Percentiles rank a stretch among this genome's conserved stretches.
phyloP scores from a whole-genome alignment of 23 tunicate species.

The Trididemnum nubilum region DNA sequence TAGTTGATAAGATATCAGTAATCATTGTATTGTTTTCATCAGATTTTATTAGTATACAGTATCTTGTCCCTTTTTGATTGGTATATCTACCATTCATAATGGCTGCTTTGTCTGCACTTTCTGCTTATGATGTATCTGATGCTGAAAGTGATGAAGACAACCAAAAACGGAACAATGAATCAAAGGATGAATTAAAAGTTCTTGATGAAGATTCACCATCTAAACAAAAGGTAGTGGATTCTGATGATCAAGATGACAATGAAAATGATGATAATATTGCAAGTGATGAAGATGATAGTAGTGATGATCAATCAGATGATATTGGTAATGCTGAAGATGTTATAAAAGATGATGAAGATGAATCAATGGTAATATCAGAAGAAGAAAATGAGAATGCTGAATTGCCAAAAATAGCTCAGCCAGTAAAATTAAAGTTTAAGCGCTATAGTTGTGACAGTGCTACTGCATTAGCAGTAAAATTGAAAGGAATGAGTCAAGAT shows the following conservation, averaged over 20 bases:
- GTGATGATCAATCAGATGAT: neutral
- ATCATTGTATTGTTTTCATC: no score
- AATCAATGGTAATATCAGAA: conserved; percentile 17
- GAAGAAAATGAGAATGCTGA: conserved; percentile 28
- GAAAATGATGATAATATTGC: conserved; percentile 10
- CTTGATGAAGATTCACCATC: neutral
- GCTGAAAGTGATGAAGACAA: conserved; percentile 57
- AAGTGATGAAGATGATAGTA: neutral
- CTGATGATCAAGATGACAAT: conserved; percentile 31
- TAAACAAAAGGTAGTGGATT: neutral
- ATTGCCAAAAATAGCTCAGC: conserved; percentile 3
- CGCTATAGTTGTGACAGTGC: conserved; percentile 86
- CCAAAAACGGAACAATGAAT: neutral
- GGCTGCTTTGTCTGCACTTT: conserved; percentile 80
- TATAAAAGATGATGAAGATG: conserved; percentile 37
- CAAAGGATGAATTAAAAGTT: neutral
- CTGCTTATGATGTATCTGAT: conserved; percentile 85
- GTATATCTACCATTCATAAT: no score
- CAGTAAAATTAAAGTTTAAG: conserved; percentile 44
- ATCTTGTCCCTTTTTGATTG: no score
- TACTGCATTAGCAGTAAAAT: conserved; percentile 69
- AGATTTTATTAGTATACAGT: no score
- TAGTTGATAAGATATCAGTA: no score
- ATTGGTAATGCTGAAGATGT: conserved; percentile 32
- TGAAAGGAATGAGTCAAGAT: conserved; percentile 47